Evolutionary conservation across 2,888 invertebrate species (phyloP), one percentile per base, ranked within the genome.

Genomic region (Therioaphis trifolii): DNA sequence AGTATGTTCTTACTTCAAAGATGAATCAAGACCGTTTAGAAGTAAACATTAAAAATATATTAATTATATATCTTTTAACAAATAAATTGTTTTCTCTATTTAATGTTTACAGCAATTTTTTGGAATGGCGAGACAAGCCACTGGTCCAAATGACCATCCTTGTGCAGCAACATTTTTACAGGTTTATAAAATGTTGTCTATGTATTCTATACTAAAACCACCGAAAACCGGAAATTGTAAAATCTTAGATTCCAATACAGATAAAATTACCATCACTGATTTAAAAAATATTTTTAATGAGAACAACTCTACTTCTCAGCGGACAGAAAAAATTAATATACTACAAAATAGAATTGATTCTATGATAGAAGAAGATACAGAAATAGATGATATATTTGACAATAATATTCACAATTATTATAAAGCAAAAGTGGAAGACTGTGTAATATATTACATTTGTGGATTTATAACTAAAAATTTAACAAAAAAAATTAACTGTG

Each of bases 381-480:
- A n/a, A n/a, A n/a, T n/a, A n/a, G n/a, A n/a, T n/a, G n/a, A n/a
- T n/a, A n/a, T n/a, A n/a, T n/a, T n/a, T n/a, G n/a, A n/a, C n/a
- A 63, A 29, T 15, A 63, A 4, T 29, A 63, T 63, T 15, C 27
- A 63, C 21, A 63, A 63, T 29, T 63, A 63, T 63, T 63, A 63
- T 29, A 63, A 63, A 63, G 7, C 63, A 27, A 15, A 27, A 63
- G 63, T 63, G 11, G 63, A 29, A 63, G 63, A 63, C 15, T 63
- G 63, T 63, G 63, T 29, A 0, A 21, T 63, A 63, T 63, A 63
- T 63, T 63, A 63, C 21, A 63, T 63, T 63, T 63, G 63, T 29
- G 29, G 63, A 2, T 29, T 21, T 63, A 63, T 63, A 15, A 63
- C 27, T 15, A 63, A 63, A 21, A 63, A 63, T 7, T 21, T 27